A percentile compares a stretch with the other conserved stretches of the same genome.
Evolutionary conservation across 1,140 invertebrate genomes (phyloP).

Genomic region (Lerema accius): DNA sequence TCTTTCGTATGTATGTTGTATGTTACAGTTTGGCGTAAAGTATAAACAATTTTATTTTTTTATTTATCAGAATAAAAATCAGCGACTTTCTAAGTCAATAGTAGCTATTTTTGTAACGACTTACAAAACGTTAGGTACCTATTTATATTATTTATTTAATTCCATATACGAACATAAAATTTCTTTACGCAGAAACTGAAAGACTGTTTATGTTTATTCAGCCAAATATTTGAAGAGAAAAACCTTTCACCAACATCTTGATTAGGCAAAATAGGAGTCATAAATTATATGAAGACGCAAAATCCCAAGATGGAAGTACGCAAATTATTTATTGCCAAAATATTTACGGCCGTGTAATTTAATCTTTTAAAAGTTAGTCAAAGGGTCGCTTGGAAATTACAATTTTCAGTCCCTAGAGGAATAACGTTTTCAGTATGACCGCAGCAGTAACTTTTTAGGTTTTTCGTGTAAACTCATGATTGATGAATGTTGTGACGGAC

Average conservation of each 20-base stretch:
- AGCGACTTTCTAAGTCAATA: too few species aligned
- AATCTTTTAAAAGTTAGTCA: slow-evolving; percentile 2
- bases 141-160: not conserved
- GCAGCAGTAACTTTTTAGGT: not conserved
- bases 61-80: too few species aligned
- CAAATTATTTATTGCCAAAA: not conserved
- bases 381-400: not conserved
- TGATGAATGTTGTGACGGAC: not conserved
- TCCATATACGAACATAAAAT: too few species aligned
- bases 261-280: slow-evolving; percentile 1
- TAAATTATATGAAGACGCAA: not conserved
- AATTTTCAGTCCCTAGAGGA: not conserved
- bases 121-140: not conserved
- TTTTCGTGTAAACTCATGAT: not conserved
- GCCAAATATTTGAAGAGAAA: not conserved
- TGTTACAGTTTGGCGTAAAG: too few species aligned
- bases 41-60: too few species aligned
- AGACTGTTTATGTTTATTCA: not conserved
- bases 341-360: not conserved
- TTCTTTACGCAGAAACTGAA: not conserved
- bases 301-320: not conserved
- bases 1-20: too few species aligned
- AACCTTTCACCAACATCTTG: not conserved
- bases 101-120: too few species aligned
- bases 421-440: not conserved